Base-by-base conservation (phyloP, 2,888 invertebrate species). In the Stenurella melanura region DNA sequence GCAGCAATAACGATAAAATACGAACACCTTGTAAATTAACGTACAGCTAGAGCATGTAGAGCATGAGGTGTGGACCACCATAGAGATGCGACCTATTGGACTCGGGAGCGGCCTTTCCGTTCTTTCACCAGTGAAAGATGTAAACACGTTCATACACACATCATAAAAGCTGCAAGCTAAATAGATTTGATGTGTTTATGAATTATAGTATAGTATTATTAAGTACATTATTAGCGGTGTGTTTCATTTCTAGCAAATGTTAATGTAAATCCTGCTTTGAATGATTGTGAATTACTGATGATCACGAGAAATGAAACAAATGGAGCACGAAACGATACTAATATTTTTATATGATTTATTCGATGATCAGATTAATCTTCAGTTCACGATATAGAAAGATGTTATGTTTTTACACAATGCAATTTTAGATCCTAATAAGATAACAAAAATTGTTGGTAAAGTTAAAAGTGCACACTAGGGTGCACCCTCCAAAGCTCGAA, bases 41-140 rank as follows among this genome's bases (percentile, higher is more conserved):
- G 60, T 74, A 74, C 67, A 67, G 67, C 58, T 74, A 71, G 71
- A 66, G 68, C 78, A 81, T 81, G 79, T 81, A 78, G 82, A 80
- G 78, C 79, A 79, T 78, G 77, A 81, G 81, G 81, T 84, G 82
- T 81, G 82, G 82, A 80, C 81, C 79, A 83, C 81, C 79, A 78
- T 73, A 58, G 80, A 78, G 81, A 80, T 75, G 81, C 82, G 81
- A 84, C 82, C 81, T 72, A 72, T 72, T 72, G 54, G 72, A 78
- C 74, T 76, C 75, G 78, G 80, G 81, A 80, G 81, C 79, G 80
- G 80, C 78, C 77, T 80, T 78, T 76, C 76, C 61, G 69, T 68
- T 76, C 72, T 76, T 76, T 76, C 76, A 76, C 80, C 80, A 60
- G 80, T 74, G 80, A 81, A 78, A 72, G 72, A 72, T 54, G 60